Conservation (phyloP, 2,888 invertebrate genomes). For the Podabrus alpinus region DNA sequence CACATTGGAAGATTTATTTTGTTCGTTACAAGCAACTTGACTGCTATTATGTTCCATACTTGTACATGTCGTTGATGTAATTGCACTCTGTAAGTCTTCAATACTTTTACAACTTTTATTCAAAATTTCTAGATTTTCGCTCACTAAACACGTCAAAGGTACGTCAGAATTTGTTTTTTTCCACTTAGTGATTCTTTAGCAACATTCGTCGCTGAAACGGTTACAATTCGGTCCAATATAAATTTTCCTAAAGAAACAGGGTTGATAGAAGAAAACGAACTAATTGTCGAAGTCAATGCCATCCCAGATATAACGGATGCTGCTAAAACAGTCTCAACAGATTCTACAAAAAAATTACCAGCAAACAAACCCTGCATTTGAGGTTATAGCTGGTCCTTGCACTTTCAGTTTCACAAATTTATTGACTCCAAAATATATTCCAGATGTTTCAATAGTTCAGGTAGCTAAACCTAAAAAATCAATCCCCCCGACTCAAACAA, state of each 20-base stretch:
- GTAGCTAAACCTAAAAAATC: neutral
- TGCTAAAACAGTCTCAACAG: neutral
- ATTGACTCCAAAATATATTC: neutral
- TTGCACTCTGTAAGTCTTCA: too few species aligned
- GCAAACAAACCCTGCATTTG: neutral
- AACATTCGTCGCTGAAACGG: neutral
- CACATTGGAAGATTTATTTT: too few species aligned
- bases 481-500: neutral
- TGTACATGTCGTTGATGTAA: too few species aligned
- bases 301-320: neutral
- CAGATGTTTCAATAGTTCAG: neutral
- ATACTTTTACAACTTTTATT: too few species aligned
- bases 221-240: neutral
- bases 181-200: neutral
- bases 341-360: neutral
- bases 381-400: neutral
- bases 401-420: neutral
- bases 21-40: too few species aligned
- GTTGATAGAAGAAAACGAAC: neutral
- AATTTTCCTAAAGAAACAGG: neutral
- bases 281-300: neutral
- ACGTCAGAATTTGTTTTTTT: too few species aligned
- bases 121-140: too few species aligned
- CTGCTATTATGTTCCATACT: too few species aligned
- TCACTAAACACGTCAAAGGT: too few species aligned